Conservation (phyloP, 2,113 vertebrate genomes). For the Podiceps cristatus region DNA sequence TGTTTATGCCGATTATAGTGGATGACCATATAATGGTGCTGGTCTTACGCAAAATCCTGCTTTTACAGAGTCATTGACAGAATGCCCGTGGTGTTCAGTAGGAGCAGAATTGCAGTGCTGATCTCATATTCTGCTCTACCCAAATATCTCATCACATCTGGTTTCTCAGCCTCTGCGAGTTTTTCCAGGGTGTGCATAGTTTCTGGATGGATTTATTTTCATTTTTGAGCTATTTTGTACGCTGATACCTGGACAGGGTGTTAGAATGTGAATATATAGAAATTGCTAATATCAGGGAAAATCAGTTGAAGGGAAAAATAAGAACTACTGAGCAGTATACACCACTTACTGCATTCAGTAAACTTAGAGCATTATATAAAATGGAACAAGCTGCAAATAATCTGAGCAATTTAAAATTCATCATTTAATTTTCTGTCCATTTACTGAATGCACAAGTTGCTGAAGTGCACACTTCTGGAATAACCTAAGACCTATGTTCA, state of each 20-base stretch:
- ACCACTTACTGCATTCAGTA: neutral
- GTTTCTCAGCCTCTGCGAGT: neutral
- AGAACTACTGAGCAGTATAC: neutral
- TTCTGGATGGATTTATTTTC: neutral
- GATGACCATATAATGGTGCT: neutral
- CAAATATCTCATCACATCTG: neutral
- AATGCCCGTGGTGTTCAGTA: neutral
- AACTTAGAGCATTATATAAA: neutral
- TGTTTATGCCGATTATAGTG: neutral
- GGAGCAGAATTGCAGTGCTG: neutral
- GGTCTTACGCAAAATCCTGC: constrained; percentile 7
- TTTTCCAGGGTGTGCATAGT: neutral
- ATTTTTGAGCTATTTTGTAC: neutral
- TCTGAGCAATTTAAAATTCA: neutral
- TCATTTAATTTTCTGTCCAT: neutral
- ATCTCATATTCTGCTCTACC: neutral
- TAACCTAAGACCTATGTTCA: neutral
- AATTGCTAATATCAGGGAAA: neutral
- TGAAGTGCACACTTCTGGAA: neutral
- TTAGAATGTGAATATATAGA: neutral
- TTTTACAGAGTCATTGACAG: neutral
- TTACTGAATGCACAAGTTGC: neutral
- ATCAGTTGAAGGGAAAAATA: neutral
- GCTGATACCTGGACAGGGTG: neutral
- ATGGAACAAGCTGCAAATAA: neutral